Base-by-base conservation (phyloP, 2,888 invertebrate genomes). In the Stenodema calcarata region DNA sequence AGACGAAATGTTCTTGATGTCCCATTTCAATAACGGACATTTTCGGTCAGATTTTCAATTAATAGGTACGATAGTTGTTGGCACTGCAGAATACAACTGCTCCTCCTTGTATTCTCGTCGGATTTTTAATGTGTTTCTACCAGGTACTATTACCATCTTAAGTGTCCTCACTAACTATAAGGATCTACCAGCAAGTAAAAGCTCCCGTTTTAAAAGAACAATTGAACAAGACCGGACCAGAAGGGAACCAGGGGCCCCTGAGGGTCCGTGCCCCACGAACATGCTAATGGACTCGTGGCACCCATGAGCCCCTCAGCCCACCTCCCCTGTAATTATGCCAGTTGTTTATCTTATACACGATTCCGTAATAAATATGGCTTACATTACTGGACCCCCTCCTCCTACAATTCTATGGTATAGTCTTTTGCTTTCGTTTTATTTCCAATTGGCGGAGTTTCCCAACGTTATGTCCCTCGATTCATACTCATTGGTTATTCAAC, bases 301-400 rank as follows among this genome's bases (percentile, higher is more conserved):
- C 73, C 44, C 62, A 14, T 9, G 23, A 35, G 30, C 81, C 62
- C 44, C 47, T 23, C 1, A 2, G 30, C 35, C 42, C 41, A n/a
- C 70, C 84, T 75, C 47, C 44, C 47, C 69, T 73, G 84, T 84
- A 84, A 84, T 84, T 84, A 84, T 84, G 84, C 84, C 44, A n/a
- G 82, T 82, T 82, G 84, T 84, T 84, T 84, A 84, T 84, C 84
- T 84, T 44, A 84, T 84, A 84, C 84, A 84, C 84, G 84, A 84
- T 84, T 84, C 84, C 11, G 42, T 73, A 84, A 84, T 84, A 84
- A 70, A 84, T 84, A 84, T 75, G 41, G 73, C 54, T 73, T 84
- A 73, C 84, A 84, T 84, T 70, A 73, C 50, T 23, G 30, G 16
- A 30, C 44, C 28, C 75, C 44, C 73, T 35, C 35, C 35, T n/a